Evolutionary conservation across 1,140 invertebrate genomes (phyloP).

Genomic region (Cyclargus thomasi): DNA sequence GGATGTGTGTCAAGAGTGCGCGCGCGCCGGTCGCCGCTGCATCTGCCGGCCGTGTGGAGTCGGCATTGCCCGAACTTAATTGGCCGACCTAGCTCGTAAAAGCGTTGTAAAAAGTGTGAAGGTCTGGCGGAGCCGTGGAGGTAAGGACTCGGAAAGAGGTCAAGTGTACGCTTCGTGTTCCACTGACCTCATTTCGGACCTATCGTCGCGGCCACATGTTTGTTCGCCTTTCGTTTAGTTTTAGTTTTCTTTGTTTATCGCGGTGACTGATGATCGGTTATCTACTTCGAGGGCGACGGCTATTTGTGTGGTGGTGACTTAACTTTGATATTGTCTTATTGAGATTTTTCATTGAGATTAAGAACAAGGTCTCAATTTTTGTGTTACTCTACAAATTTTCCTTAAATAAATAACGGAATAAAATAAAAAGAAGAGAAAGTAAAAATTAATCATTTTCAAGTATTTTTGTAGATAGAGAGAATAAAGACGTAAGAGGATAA

Average conservation of each 20-base stretch:
- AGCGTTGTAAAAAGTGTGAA: constrained; percentile 73
- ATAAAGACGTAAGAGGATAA: too few relatives aligned
- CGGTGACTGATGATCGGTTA: constrained; percentile 1
- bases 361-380: too few relatives aligned
- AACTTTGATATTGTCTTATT: too few relatives aligned
- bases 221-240: constrained; percentile 54
- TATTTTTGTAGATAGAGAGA: too few relatives aligned
- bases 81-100: constrained; percentile 71
- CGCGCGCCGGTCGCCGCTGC: constrained; percentile 31
- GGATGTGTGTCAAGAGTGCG: constrained; percentile 66
- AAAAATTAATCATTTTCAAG: too few relatives aligned
- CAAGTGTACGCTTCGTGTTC: constrained; percentile 72
- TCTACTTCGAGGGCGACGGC: background rate
- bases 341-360: too few relatives aligned
- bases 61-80: constrained; percentile 60
- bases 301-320: background rate
- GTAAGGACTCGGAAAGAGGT: constrained; percentile 74
- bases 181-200: constrained; percentile 69
- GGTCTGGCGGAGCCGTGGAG: constrained; percentile 71
- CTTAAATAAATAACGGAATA: too few relatives aligned
- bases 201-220: constrained; percentile 44
- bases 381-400: too few relatives aligned
- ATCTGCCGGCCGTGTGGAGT: constrained; percentile 49
- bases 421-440: too few relatives aligned
- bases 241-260: constrained; percentile 26